Evolutionary conservation across 2,888 invertebrate species (phyloP).

Genomic region (Amphipyra tragopoginis): DNA sequence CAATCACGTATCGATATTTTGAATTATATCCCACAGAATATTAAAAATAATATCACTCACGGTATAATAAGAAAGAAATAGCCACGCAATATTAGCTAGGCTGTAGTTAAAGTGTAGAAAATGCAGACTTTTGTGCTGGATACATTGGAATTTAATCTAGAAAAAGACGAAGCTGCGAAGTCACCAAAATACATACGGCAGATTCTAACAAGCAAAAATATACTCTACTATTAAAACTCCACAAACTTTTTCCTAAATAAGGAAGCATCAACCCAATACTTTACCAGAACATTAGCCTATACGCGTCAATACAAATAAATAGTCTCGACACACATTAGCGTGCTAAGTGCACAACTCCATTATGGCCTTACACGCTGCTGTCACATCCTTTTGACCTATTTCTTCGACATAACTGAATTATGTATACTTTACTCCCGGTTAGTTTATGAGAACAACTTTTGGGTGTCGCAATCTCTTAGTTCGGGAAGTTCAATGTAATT

Average conservation of each 20-base stretch:
- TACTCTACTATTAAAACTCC: not conserved
- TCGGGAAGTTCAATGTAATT: slow-evolving; percentile 15
- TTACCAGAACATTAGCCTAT: slow-evolving; percentile 39
- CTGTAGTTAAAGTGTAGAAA: too few relatives aligned
- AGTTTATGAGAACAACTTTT: slow-evolving; percentile 54
- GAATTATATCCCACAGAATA: too few relatives aligned
- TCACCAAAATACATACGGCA: too few relatives aligned
- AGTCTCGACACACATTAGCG: slow-evolving; percentile 51
- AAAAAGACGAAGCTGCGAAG: too few relatives aligned
- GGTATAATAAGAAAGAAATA: too few relatives aligned
- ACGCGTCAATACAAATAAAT: slow-evolving; percentile 58
- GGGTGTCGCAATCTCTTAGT: slow-evolving; percentile 28
- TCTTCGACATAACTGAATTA: slow-evolving; percentile 60
- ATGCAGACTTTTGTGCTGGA: too few relatives aligned
- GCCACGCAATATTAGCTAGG: too few relatives aligned
- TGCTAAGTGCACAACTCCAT: slow-evolving; percentile 58
- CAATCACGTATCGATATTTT: too few relatives aligned
- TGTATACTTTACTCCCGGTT: slow-evolving; percentile 47
- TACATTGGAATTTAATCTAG: too few relatives aligned
- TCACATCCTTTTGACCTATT: slow-evolving; percentile 57
- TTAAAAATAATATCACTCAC: too few relatives aligned
- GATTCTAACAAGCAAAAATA: too few relatives aligned
- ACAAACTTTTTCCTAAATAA: slow-evolving; percentile 19
- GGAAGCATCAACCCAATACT: slow-evolving; percentile 18
- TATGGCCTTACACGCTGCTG: slow-evolving; percentile 43